A percentile compares a stretch with the other conserved stretches of the same genome.
phyloP scores from a whole-genome alignment of 2,113 vertebrate genomes.

The Nothobranchius furzeri region DNA sequence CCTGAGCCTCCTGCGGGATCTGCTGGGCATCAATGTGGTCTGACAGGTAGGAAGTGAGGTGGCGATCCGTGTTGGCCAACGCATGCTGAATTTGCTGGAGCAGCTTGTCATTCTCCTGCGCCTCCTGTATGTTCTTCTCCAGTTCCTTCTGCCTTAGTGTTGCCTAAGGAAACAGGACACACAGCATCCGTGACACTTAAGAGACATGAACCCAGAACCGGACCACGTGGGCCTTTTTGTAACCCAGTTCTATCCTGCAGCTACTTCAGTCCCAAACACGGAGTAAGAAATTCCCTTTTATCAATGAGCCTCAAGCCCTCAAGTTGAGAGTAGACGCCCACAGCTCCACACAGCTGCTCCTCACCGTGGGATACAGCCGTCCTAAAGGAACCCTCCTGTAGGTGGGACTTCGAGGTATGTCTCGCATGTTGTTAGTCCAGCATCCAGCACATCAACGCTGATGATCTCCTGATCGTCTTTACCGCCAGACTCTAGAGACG shows the following conservation, averaged over 20 bases:
- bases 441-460: constrained; percentile 1
- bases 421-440: constrained; percentile 37
- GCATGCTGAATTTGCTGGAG: constrained; percentile 90
- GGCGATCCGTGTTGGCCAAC: constrained; percentile 86
- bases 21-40: constrained; percentile 94
- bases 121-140: constrained; percentile 88
- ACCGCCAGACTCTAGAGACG: neutral
- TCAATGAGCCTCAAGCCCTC: no score
- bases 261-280: no score
- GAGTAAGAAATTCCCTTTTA: no score
- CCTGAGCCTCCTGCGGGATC: constrained; percentile 95
- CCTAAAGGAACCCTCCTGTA: constrained; percentile 41
- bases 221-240: no score
- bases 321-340: no score
- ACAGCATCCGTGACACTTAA: neutral
- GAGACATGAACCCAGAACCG: no score
- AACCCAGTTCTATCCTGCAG: no score
- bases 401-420: constrained; percentile 40
- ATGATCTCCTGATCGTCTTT: neutral
- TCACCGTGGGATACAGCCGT: constrained; percentile 8
- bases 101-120: constrained; percentile 90
- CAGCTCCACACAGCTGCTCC: neutral
- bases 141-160: constrained; percentile 88
- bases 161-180: constrained; percentile 73
- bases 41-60: constrained; percentile 85